A percentile compares a stretch with the other conserved stretches of the same genome.
These are phyloP conservation scores for Heterochromis multidens DNA, from an alignment of 2,113 vertebrate species.

Conservation along the genomic window DNA sequence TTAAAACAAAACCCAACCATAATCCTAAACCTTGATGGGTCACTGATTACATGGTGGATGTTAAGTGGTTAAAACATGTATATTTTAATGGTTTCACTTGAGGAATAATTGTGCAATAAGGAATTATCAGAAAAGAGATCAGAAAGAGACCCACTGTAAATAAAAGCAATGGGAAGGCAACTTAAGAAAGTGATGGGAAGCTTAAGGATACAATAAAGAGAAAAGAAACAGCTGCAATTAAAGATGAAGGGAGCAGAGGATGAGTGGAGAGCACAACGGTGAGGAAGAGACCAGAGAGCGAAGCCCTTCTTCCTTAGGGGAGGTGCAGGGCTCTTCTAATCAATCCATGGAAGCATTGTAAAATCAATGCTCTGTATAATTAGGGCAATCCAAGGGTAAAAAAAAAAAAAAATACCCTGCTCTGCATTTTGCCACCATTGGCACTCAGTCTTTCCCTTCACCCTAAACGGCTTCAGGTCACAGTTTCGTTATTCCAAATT, in stretches of 20 bases:
- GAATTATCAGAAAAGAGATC: slow-evolving; percentile 59
- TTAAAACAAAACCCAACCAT: not conserved
- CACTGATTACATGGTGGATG: not conserved
- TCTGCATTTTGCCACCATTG: slow-evolving; percentile 67
- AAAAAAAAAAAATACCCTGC: slow-evolving; percentile 82
- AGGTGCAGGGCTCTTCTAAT: slow-evolving; percentile 81
- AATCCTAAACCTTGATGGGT: not conserved
- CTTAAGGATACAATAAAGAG: not conserved
- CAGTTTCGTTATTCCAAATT: slow-evolving; percentile 52
- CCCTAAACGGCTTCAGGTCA: slow-evolving; percentile 52
- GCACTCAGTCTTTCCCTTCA: slow-evolving; percentile 59
- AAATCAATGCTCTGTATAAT: slow-evolving; percentile 97
- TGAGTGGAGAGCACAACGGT: not conserved
- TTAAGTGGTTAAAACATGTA: not conserved
- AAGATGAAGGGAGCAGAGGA: not conserved
- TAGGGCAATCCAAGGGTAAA: slow-evolving; percentile 93
- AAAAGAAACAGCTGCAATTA: slow-evolving; percentile 24
- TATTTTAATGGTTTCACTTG: not conserved
- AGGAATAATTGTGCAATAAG: slow-evolving; percentile 39
- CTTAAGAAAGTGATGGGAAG: not conserved
- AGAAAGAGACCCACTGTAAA: not conserved
- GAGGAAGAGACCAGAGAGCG: slow-evolving; percentile 10
- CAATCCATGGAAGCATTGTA: slow-evolving; percentile 90
- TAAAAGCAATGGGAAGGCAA: not conserved
- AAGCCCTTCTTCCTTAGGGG: slow-evolving; percentile 75